Base-by-base conservation (phyloP, 1,140 invertebrate genomes). In the Pseudomyrmex gracilis region DNA sequence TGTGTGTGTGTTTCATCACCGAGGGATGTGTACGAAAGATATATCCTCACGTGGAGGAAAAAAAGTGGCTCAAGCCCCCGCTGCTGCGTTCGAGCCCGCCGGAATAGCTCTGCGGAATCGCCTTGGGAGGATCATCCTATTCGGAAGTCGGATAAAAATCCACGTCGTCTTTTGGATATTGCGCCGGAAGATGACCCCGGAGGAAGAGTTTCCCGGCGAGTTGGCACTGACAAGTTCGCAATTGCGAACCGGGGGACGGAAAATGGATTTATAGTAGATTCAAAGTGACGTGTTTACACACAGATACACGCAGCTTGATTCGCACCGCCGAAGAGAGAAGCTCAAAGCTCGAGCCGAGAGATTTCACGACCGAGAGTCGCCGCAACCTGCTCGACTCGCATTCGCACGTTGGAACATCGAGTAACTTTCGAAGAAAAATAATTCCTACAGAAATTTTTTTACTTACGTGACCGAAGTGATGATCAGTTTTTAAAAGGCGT, bases 61-160 rank as follows among this genome's bases (percentile, higher is more conserved):
- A 24, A 58, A 49, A 68, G 45, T 68, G 66, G 43, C 63, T 84
- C 15, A 55, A 3, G 24, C 34, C 34, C 34, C 34, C 34, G 34
- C 34, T 34, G 73, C 34, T 60, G 70, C 70, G 74, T 80, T 80
- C 74, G 47, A 80, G 45, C 76, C 17, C 15, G 66, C 24, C 55
- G 66, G 53, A 80, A 80, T 84, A 80, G 47, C 74, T 71, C 17
- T 34, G 34, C 34, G 22, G 47, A 47, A 84, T 80, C 68, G 76
- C 74, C 64, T 84, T 80, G 73, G 71, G 47, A 67, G 74, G 83
- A 84, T 77, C 82, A 77, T 78, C 57, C 63, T 82, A 82, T 74
- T 74, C 53, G 67, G 49, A 73, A 74, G 58, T 74, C 63, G 78
- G 24, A 73, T 63, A 47, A 74, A 74, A 45, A 63, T 74, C 70